phyloP scores from a whole-genome alignment of 2,797 vertebrate species.

The Leuciscus waleckii region DNA sequence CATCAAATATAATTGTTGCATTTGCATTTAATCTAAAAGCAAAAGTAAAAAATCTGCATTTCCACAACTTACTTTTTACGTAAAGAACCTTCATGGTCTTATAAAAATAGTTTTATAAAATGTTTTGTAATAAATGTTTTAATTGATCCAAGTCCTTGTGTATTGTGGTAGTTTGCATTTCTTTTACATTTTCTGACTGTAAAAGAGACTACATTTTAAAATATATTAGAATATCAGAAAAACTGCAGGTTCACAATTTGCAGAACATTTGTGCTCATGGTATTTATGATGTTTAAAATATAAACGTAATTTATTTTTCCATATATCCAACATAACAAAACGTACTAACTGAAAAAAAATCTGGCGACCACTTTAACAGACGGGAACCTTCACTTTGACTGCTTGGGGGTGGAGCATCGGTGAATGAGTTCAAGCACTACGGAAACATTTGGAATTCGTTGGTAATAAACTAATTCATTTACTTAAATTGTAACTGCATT shows the following conservation, averaged over 20 bases:
- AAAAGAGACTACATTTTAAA: neutral
- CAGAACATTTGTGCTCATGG: neutral
- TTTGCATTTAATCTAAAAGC: neutral
- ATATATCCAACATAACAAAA: neutral
- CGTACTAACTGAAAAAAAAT: no score
- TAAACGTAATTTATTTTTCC: neutral
- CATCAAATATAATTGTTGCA: neutral
- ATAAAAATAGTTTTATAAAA: neutral
- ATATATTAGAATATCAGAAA: neutral
- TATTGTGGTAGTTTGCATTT: neutral
- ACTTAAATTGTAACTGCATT: neutral
- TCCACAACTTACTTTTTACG: neutral
- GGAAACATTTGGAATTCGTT: neutral
- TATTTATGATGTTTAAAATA: neutral
- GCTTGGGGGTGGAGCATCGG: neutral
- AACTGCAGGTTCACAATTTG: neutral
- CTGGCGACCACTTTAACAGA: slow-evolving; percentile 31
- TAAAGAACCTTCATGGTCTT: neutral
- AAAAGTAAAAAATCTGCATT: no score
- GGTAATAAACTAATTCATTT: neutral
- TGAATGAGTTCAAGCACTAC: neutral
- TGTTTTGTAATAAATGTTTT: neutral
- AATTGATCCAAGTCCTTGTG: neutral
- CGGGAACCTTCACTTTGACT: slow-evolving; percentile 21
- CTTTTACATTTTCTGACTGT: neutral